These are phyloP conservation scores for Gavialis gangeticus DNA, from an alignment of 2,113 vertebrate genomes.

Conservation along the genomic window DNA sequence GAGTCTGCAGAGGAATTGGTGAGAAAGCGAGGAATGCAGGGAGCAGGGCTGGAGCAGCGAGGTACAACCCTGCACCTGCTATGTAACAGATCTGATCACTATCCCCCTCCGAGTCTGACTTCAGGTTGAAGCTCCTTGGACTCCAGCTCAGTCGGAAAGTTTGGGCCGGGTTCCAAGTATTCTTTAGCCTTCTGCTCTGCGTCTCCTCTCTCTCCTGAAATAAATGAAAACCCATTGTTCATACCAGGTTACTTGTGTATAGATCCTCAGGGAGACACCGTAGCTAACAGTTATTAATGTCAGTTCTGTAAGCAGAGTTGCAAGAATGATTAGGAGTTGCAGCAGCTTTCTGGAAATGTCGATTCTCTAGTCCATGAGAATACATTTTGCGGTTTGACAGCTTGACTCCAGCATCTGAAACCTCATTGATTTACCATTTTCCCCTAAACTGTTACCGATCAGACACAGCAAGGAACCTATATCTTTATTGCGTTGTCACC, in stretches of 20 bases:
- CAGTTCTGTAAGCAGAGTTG: constrained; percentile 24
- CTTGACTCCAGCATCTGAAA: background rate
- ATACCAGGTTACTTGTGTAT: constrained; percentile 54
- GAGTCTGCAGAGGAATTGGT: background rate
- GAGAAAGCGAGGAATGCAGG: fast-evolving
- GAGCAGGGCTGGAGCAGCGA: fast-evolving
- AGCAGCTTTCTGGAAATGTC: constrained; percentile 31
- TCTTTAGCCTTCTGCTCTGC: constrained; percentile 11
- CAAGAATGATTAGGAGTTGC: constrained; percentile 30
- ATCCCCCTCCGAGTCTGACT: fast-evolving
- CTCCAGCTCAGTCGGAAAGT: fast-evolving
- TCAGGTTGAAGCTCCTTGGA: background rate
- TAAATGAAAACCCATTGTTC: constrained; percentile 25
- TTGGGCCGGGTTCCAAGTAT: constrained; percentile 29
- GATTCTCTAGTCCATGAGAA: constrained; percentile 5
- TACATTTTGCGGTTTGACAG: background rate
- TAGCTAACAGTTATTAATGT: constrained; percentile 64
- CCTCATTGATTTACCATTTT: background rate
- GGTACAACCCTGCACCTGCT: background rate
- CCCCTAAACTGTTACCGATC: constrained; percentile 33
- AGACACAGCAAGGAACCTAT: background rate
- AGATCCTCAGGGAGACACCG: constrained; percentile 35
- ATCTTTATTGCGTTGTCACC: constrained; percentile 9
- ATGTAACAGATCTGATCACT: fast-evolving
- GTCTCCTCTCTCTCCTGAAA: background rate